Evolutionary conservation across 1,140 invertebrate species (phyloP).

Genomic region (Plectrocnemia conspersa): DNA sequence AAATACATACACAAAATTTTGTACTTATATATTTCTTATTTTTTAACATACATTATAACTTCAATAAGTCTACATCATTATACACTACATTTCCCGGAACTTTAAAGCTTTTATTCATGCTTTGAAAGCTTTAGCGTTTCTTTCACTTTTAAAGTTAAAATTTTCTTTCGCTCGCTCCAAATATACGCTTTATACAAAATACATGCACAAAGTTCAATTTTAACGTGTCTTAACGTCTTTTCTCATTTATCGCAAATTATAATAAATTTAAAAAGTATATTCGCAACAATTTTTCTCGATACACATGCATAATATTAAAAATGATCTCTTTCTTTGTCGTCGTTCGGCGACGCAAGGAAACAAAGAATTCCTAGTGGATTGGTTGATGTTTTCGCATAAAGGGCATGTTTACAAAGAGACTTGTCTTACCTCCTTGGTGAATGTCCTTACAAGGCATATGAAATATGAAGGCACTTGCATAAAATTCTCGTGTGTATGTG

Average conservation of each 20-base stretch:
- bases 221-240: too few species aligned
- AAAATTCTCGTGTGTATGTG: constrained; percentile 15
- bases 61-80: constrained; percentile 4
- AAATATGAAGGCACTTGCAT: constrained; percentile 12
- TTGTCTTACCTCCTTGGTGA: not conserved
- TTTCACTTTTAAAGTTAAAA: constrained; percentile 7
- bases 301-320: constrained; percentile 16
- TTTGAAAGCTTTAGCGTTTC: constrained; percentile 12
- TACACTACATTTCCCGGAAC: not conserved
- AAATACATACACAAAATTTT: too few species aligned
- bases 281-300: too few species aligned
- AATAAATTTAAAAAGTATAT: constrained; percentile 17
- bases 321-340: not conserved
- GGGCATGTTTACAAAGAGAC: constrained; percentile 2
- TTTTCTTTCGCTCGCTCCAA: too few species aligned
- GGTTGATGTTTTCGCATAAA: not conserved
- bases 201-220: too few species aligned
- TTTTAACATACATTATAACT: too few species aligned
- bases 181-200: too few species aligned
- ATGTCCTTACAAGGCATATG: not conserved
- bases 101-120: not conserved
- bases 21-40: too few species aligned
- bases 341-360: not conserved
- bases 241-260: too few species aligned
- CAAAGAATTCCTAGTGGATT: not conserved